Conservation (phyloP, 2,888 invertebrate species). For the Idaea biselata region DNA sequence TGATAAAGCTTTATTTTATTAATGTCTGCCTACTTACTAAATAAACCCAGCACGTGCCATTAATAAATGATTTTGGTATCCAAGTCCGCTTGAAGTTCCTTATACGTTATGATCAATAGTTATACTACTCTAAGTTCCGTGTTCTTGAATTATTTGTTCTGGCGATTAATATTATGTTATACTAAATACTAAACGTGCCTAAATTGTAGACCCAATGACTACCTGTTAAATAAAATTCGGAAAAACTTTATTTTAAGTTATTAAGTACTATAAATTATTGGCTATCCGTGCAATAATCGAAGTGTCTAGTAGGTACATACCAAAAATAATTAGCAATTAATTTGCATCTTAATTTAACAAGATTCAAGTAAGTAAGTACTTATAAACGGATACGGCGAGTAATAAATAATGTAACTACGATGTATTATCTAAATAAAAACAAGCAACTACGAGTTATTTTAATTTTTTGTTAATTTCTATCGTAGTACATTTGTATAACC, state of each 20-base stretch:
- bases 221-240: background rate
- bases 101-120: conserved; percentile 33
- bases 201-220: too few species aligned
- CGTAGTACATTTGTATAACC: background rate
- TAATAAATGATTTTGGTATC: conserved; percentile 41
- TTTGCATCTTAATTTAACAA: background rate
- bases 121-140: conserved; percentile 50
- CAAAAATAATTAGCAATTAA: background rate
- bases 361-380: background rate
- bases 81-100: conserved; percentile 28
- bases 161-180: conserved; percentile 11
- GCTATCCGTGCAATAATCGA: background rate
- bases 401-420: background rate
- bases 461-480: background rate
- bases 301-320: background rate
- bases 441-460: background rate
- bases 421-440: background rate
- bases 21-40: background rate
- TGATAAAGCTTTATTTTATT: conserved; percentile 4
- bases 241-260: too few species aligned
- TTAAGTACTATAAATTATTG: background rate
- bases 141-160: conserved; percentile 28
- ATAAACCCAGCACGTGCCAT: conserved; percentile 24
- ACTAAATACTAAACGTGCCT: too few species aligned
- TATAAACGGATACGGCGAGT: background rate